phyloP scores from a whole-genome alignment of 1,140 invertebrate genomes.

The Mya arenaria region DNA sequence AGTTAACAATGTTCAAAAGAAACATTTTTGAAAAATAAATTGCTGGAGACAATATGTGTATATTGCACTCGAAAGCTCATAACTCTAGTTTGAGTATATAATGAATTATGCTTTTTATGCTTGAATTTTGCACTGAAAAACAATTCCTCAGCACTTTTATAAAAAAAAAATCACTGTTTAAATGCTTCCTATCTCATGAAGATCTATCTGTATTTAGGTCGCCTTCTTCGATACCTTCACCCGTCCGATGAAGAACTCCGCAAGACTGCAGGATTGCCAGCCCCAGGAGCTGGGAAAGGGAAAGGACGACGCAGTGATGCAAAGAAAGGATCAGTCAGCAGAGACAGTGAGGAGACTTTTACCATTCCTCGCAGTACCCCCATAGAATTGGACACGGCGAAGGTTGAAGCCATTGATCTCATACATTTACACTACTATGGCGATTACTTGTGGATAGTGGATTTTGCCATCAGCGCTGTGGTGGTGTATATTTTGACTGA shows the following conservation, averaged over 20 bases:
- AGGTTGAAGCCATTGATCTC: slow-evolving; percentile 91
- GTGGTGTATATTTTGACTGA: slow-evolving; percentile 95
- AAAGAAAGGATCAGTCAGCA: slow-evolving; percentile 60
- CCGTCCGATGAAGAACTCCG: slow-evolving; percentile 95
- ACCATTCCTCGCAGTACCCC: slow-evolving; percentile 91
- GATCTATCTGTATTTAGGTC: slow-evolving; percentile 86
- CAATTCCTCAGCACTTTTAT: no score
- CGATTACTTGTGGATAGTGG: slow-evolving; percentile 97
- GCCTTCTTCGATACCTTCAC: slow-evolving; percentile 93
- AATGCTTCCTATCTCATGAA: no score
- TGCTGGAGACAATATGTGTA: no score
- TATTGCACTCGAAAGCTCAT: no score
- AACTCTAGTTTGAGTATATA: no score
- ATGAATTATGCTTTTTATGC: no score
- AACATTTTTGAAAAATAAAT: no score
- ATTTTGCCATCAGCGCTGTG: slow-evolving; percentile 93
- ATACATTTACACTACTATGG: slow-evolving; percentile 94
- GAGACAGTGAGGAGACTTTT: slow-evolving; percentile 66
- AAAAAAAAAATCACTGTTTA: no score
- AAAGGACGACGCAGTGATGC: slow-evolving; percentile 84
- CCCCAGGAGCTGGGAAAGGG: slow-evolving; percentile 82
- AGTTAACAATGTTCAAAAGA: no score
- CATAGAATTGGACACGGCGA: slow-evolving; percentile 91
- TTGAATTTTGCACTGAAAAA: no score
- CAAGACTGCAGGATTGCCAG: slow-evolving; percentile 87